Conservation (phyloP, 2,113 vertebrate genomes). For the Laticauda colubrina region DNA sequence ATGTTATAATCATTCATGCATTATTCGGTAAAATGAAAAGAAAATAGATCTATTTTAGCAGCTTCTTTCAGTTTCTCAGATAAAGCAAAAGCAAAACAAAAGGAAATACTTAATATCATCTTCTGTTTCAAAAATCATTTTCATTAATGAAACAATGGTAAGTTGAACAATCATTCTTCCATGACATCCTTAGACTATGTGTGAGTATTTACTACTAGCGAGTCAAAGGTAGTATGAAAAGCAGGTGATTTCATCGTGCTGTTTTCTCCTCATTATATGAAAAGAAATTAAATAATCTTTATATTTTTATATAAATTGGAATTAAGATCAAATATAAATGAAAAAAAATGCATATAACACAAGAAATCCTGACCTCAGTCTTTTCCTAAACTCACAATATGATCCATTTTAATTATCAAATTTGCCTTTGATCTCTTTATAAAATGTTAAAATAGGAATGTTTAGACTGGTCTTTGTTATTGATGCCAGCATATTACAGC, state of each 20-base stretch:
- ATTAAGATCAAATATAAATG: constrained; percentile 28
- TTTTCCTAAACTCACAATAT: background rate
- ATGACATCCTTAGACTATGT: constrained; percentile 31
- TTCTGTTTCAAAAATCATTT: constrained; percentile 68
- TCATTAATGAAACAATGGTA: constrained; percentile 75
- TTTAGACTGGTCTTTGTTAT: background rate
- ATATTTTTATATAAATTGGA: constrained; percentile 35
- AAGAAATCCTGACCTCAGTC: rapidly evolving
- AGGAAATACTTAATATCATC: constrained; percentile 69
- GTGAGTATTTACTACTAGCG: constrained; percentile 52
- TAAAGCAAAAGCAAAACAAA: constrained; percentile 57
- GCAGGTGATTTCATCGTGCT: background rate
- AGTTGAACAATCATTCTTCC: constrained; percentile 55
- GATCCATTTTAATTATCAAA: background rate
- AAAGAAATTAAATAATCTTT: constrained; percentile 37
- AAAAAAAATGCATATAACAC: background rate
- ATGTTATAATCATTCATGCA: constrained; percentile 82
- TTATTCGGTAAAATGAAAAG: constrained; percentile 80
- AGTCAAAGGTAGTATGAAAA: constrained; percentile 37
- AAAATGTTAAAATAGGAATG: background rate
- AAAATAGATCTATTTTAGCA: constrained; percentile 82
- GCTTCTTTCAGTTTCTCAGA: constrained; percentile 71
- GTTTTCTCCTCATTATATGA: constrained; percentile 7
- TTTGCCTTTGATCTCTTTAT: background rate
- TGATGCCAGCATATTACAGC: background rate